phyloP scores from a whole-genome alignment of 2,797 vertebrate genomes.

The Sebastiscus tertius region DNA sequence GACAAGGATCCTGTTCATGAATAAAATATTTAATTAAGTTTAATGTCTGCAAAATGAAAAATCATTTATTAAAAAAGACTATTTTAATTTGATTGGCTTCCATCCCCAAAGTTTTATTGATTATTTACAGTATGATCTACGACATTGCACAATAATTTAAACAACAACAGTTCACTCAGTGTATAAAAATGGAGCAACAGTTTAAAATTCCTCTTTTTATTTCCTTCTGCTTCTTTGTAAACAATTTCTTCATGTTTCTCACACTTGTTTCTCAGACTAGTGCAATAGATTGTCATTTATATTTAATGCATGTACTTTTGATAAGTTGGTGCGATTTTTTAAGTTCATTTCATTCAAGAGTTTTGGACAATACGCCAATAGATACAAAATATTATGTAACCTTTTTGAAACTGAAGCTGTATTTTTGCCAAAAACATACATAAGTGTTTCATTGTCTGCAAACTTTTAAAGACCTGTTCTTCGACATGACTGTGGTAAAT shows the following conservation, averaged over 20 bases:
- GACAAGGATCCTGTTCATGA: not conserved
- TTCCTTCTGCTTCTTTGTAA: not conserved
- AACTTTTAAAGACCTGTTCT: not conserved
- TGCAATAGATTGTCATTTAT: not conserved
- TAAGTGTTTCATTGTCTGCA: too few species aligned
- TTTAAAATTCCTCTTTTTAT: not conserved
- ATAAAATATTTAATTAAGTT: not conserved
- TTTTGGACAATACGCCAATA: not conserved
- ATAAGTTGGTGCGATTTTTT: not conserved
- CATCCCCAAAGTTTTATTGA: not conserved
- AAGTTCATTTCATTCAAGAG: not conserved
- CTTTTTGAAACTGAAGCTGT: too few species aligned
- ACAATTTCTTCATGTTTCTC: not conserved
- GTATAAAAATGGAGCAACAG: not conserved
- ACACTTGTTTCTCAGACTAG: not conserved
- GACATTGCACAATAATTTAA: not conserved
- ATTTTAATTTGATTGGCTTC: accelerated
- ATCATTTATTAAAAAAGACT: not conserved
- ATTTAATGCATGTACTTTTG: not conserved
- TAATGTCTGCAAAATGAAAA: not conserved
- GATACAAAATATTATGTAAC: too few species aligned
- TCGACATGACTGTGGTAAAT: not conserved
- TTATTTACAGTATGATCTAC: not conserved
- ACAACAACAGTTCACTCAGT: not conserved
- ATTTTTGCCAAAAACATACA: too few species aligned